Conservation (phyloP, 2,113 vertebrate species). For the Rhabdornis inornatus region DNA sequence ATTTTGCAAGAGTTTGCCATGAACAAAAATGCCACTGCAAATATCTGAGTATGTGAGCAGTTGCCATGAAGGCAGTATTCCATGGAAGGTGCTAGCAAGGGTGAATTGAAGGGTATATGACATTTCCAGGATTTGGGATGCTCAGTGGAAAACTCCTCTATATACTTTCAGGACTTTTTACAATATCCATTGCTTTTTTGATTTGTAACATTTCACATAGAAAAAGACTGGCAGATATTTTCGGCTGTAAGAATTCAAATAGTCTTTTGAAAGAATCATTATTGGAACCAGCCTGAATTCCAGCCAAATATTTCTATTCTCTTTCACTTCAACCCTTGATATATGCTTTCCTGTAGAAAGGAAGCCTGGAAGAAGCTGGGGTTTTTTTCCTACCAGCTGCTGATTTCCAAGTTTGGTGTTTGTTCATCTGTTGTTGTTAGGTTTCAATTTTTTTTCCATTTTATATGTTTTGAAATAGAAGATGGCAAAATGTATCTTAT, state of each 20-base stretch:
- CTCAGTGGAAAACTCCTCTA: not conserved
- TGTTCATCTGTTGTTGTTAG: not conserved
- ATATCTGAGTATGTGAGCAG: not conserved
- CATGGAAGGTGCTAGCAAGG: not conserved
- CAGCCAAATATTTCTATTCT: not conserved
- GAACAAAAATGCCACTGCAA: not conserved
- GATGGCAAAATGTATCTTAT: not conserved
- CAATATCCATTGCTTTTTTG: not conserved
- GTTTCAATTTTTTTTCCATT: not conserved
- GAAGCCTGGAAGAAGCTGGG: not conserved
- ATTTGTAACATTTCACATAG: not conserved
- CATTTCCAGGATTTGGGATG: not conserved
- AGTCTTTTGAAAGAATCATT: not conserved
- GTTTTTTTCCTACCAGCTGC: not conserved
- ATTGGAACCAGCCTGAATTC: not conserved
- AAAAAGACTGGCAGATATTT: not conserved
- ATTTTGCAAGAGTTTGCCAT: not conserved
- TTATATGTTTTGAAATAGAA: not conserved
- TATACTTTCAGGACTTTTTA: not conserved
- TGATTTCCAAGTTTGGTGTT: not conserved
- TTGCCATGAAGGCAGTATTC: not conserved
- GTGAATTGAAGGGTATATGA: not conserved
- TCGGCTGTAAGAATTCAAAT: not conserved
- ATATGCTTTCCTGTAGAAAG: not conserved
- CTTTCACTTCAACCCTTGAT: not conserved